A percentile compares a stretch with the other conserved stretches of the same genome.
These are phyloP conservation scores for Dryobota labecula DNA, from an alignment of 2,888 invertebrate genomes.

Conservation along the genomic window DNA sequence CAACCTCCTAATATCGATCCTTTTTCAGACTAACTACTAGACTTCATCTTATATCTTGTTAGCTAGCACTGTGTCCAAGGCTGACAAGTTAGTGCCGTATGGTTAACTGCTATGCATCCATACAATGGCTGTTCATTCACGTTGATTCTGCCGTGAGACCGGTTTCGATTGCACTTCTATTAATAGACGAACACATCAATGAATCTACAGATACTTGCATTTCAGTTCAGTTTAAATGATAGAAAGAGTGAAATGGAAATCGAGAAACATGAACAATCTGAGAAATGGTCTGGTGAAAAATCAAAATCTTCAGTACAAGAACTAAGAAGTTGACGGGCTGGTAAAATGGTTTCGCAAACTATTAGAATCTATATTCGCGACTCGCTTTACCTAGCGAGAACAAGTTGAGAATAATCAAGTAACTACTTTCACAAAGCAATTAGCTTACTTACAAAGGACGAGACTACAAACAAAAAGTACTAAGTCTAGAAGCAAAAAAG, in stretches of 20 bases:
- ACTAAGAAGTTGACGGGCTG: background rate
- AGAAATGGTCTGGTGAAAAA: background rate
- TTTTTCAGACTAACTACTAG: background rate
- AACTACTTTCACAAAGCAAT: conserved; percentile 30
- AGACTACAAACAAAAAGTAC: conserved; percentile 1
- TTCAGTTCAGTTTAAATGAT: conserved; percentile 9
- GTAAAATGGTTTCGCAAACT: conserved; percentile 6
- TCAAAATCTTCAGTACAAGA: background rate
- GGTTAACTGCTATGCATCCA: conserved; percentile 50
- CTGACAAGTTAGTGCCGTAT: conserved; percentile 50
- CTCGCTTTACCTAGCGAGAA: conserved; percentile 21
- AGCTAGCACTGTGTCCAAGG: conserved; percentile 49
- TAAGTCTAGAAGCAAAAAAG: conserved; percentile 2
- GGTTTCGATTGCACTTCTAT: conserved; percentile 55
- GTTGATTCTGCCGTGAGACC: conserved; percentile 49
- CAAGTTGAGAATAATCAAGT: background rate
- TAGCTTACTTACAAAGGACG: conserved; percentile 21
- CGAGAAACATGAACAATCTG: background rate
- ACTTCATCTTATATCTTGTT: conserved; percentile 39
- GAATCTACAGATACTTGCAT: conserved; percentile 26
- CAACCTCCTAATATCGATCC: background rate
- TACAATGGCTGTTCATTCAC: conserved; percentile 63
- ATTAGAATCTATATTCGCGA: conserved; percentile 12
- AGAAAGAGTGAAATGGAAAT: background rate
- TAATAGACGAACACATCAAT: conserved; percentile 54